Evolutionary conservation across 2,113 vertebrate species (phyloP).

Genomic region (Peucedramus taeniatus): DNA sequence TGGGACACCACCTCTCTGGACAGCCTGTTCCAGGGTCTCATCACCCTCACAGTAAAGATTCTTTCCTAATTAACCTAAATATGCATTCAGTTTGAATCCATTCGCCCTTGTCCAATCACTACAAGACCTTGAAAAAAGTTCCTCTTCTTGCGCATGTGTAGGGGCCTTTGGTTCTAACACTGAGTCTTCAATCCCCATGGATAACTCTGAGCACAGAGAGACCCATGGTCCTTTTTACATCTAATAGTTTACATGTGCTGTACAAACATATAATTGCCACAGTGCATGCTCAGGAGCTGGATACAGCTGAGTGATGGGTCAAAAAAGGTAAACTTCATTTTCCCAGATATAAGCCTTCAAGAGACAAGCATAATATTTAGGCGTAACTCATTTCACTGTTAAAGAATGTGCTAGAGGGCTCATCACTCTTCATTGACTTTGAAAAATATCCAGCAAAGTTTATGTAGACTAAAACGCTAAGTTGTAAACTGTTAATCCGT

Average conservation of each 20-base stretch:
- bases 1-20: neutral
- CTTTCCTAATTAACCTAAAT: neutral
- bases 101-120: rapidly evolving
- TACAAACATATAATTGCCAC: neutral
- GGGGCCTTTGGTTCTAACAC: neutral
- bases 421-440: neutral
- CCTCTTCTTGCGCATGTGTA: neutral
- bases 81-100: neutral
- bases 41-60: neutral
- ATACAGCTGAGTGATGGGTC: neutral
- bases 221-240: neutral
- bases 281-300: rapidly evolving
- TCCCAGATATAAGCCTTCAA: neutral
- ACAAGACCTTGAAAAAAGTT: neutral
- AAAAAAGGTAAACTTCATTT: neutral
- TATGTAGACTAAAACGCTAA: neutral
- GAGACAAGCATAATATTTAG: neutral
- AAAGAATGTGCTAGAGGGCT: neutral
- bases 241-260: neutral
- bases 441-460: neutral
- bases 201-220: neutral
- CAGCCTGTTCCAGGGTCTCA: neutral
- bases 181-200: neutral
- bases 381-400: neutral
- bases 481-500: neutral